phyloP scores from a whole-genome alignment of 2,888 invertebrate species.

The Boloria selene region DNA sequence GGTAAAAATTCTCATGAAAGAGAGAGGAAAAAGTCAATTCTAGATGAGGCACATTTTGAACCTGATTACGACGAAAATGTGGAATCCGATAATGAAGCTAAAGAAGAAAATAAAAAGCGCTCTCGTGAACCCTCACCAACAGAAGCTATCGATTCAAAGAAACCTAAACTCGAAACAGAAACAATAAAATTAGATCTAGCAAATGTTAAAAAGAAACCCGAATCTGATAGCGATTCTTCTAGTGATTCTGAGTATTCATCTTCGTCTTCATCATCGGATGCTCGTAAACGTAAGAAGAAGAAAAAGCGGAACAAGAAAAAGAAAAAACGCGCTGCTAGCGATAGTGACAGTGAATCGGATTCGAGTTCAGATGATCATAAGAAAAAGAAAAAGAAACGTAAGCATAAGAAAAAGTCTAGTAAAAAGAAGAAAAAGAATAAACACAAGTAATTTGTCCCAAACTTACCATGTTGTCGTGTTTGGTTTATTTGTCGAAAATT shows the following conservation, averaged over 20 bases:
- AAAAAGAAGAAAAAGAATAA: conserved; percentile 88
- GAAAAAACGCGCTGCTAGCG: conserved; percentile 83
- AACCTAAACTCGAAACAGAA: conserved; percentile 63
- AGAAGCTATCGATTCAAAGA: conserved; percentile 57
- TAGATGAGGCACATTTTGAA: conserved; percentile 88
- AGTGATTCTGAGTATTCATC: conserved; percentile 78
- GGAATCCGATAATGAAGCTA: conserved; percentile 84
- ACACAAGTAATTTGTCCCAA: conserved; percentile 61
- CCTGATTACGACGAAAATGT: conserved; percentile 87
- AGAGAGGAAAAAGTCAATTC: conserved; percentile 84
- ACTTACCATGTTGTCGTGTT: conserved; percentile 28
- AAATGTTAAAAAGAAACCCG: conserved; percentile 77
- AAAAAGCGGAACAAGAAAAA: conserved; percentile 84
- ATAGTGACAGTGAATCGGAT: conserved; percentile 85
- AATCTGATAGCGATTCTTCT: conserved; percentile 70
- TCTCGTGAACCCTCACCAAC: conserved; percentile 53
- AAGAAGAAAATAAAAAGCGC: conserved; percentile 75
- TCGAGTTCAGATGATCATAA: conserved; percentile 85
- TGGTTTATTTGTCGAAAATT: conserved; percentile 35
- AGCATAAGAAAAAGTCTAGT: conserved; percentile 86
- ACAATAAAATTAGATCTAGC: conserved; percentile 76
- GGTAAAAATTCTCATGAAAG: conserved; percentile 76
- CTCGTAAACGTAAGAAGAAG: conserved; percentile 83
- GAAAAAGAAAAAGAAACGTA: conserved; percentile 86
- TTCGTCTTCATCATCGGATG: conserved; percentile 76